phyloP scores from a whole-genome alignment of 2,888 invertebrate genomes.

The Dermolepida albohirtum region DNA sequence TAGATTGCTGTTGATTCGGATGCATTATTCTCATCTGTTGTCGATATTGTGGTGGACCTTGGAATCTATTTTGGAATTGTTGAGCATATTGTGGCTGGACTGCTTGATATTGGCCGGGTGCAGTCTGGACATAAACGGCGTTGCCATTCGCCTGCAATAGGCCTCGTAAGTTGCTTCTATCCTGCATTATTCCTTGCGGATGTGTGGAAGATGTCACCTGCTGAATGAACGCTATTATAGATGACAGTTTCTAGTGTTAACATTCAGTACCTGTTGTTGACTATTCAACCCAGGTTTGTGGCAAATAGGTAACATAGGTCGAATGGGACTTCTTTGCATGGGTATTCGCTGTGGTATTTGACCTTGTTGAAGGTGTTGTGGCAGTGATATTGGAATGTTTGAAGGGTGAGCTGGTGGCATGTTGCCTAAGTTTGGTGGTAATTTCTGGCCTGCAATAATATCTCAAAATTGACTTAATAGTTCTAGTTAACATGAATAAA shows the following conservation, averaged over 20 bases:
- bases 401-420: conserved; percentile 35
- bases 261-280: conserved; percentile 46
- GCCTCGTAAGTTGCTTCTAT: conserved; percentile 62
- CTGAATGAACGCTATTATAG: conserved; percentile 26
- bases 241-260: not conserved
- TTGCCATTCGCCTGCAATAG: conserved; percentile 61
- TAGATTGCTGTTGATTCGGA: conserved; percentile 51
- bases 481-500: not conserved
- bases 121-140: conserved; percentile 64
- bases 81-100: conserved; percentile 63
- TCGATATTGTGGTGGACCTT: conserved; percentile 48
- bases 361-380: conserved; percentile 48
- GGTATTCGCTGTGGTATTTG: conserved; percentile 45
- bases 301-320: conserved; percentile 45
- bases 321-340: conserved; percentile 43
- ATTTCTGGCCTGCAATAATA: conserved; percentile 53
- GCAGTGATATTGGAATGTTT: conserved; percentile 47
- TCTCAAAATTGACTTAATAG: conserved; percentile 6
- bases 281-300: conserved; percentile 45
- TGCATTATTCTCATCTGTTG: conserved; percentile 59
- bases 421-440: conserved; percentile 55
- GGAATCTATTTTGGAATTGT: conserved; percentile 59
- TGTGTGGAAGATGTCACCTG: conserved; percentile 72
- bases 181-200: conserved; percentile 68
- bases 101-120: conserved; percentile 63